These are phyloP conservation scores for Trinorchestia longiramus DNA, from an alignment of 1,140 invertebrate species.

Conservation along the genomic window DNA sequence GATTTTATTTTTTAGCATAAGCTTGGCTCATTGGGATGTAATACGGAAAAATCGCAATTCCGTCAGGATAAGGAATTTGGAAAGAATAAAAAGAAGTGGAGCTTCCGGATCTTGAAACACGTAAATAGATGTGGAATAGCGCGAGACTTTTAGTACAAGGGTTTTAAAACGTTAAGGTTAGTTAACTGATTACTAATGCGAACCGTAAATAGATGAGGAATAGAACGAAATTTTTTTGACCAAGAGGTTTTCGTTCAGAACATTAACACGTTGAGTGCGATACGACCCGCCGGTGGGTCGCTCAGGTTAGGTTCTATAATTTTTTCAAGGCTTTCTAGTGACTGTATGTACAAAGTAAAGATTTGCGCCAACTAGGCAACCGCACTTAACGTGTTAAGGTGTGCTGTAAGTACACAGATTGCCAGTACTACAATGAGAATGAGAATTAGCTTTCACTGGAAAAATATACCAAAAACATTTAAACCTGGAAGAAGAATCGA, in stretches of 20 bases:
- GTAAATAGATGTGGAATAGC: neutral
- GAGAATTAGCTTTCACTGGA: too few relatives aligned
- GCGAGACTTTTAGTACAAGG: neutral
- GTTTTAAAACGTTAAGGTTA: neutral
- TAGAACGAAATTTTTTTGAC: too few relatives aligned
- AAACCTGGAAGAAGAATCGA: too few relatives aligned
- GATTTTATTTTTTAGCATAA: neutral
- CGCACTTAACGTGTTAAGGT: neutral
- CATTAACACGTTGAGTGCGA: neutral
- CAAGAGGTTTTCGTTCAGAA: neutral
- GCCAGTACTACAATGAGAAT: too few relatives aligned
- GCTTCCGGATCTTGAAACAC: neutral
- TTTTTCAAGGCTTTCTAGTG: too few relatives aligned
- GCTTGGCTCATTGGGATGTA: neutral
- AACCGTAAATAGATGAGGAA: too few relatives aligned
- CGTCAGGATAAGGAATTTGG: neutral
- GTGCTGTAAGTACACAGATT: neutral
- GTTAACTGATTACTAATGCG: too few relatives aligned
- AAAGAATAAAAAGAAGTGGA: neutral
- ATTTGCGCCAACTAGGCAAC: too few relatives aligned
- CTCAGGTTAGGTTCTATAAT: too few relatives aligned
- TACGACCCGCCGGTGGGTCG: too few relatives aligned
- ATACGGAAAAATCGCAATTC: neutral
- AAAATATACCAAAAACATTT: too few relatives aligned
- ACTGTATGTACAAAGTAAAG: too few relatives aligned